These are phyloP conservation scores for Thymallus thymallus DNA, from an alignment of 2,113 vertebrate genomes.

Conservation along the genomic window DNA sequence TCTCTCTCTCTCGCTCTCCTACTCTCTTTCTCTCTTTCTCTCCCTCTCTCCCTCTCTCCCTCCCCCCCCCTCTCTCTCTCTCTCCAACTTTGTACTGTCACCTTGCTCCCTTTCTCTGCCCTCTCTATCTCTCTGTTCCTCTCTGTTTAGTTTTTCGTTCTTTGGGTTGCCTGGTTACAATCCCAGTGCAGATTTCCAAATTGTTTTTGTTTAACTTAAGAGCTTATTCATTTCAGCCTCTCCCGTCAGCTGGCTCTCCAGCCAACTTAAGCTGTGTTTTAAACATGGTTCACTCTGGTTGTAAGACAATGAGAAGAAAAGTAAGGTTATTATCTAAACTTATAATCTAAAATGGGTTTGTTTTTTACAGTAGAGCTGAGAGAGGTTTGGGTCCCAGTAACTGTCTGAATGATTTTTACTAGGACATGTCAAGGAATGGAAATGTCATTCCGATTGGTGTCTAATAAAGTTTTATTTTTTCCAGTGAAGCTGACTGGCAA, in stretches of 20 bases:
- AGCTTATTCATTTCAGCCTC: constrained; percentile 38
- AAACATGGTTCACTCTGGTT: constrained; percentile 30
- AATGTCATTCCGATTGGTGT: background rate
- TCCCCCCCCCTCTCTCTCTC: constrained; percentile 11
- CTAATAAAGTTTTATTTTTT: constrained; percentile 7
- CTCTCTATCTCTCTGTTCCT: background rate
- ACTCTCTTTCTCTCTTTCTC: background rate
- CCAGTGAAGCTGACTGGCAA: constrained; percentile 18
- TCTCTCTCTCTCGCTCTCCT: background rate
- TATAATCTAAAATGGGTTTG: background rate
- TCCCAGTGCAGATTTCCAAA: constrained; percentile 43
- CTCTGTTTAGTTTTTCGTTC: constrained; percentile 50
- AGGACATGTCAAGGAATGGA: background rate
- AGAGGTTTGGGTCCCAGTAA: background rate
- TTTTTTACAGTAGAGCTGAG: background rate
- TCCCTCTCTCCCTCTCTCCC: constrained; percentile 15
- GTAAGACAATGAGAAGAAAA: constrained; percentile 28
- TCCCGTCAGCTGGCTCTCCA: constrained; percentile 21
- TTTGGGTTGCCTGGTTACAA: constrained; percentile 56
- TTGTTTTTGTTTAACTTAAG: constrained; percentile 45
- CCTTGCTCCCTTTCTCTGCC: background rate
- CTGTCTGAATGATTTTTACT: background rate
- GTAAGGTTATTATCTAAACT: background rate
- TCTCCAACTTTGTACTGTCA: constrained; percentile 12
- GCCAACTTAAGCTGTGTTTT: constrained; percentile 30